Conservation (phyloP, 2,797 vertebrate genomes). For the Vipera latastei region DNA sequence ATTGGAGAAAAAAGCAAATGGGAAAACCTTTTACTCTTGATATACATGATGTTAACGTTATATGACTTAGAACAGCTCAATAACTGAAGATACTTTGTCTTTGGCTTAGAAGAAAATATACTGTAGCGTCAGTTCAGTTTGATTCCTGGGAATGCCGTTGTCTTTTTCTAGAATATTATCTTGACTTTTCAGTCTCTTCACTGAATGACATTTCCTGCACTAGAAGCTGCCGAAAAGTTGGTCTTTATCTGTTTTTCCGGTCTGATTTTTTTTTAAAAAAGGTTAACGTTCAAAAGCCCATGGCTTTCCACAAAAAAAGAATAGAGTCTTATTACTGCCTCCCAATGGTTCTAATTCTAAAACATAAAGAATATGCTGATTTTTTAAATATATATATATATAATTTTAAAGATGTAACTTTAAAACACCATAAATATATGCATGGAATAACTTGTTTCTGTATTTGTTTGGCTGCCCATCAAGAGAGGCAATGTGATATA, state of each 20-base stretch:
- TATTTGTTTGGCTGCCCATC: not conserved
- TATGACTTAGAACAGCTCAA: slow-evolving; percentile 62
- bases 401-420: not conserved
- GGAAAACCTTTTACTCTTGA: slow-evolving; percentile 44
- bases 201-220: not conserved
- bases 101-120: slow-evolving; percentile 38
- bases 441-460: not conserved
- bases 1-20: not conserved
- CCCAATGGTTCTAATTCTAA: slow-evolving; percentile 69
- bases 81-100: slow-evolving; percentile 66
- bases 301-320: slow-evolving; percentile 69
- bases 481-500: not conserved
- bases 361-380: not conserved
- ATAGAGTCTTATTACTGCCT: slow-evolving; percentile 66
- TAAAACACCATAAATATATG: not conserved
- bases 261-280: slow-evolving; percentile 63
- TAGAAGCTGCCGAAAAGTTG: slow-evolving; percentile 49
- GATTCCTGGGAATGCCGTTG: not conserved
- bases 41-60: slow-evolving; percentile 54
- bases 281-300: slow-evolving; percentile 66
- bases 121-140: not conserved
- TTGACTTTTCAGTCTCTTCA: not conserved
- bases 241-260: slow-evolving; percentile 53
- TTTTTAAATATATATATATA: not conserved
- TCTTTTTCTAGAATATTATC: not conserved